A percentile compares a stretch with the other conserved stretches of the same genome.
Conservation (phyloP, 2,113 vertebrate genomes). For the Corapipo altera region DNA sequence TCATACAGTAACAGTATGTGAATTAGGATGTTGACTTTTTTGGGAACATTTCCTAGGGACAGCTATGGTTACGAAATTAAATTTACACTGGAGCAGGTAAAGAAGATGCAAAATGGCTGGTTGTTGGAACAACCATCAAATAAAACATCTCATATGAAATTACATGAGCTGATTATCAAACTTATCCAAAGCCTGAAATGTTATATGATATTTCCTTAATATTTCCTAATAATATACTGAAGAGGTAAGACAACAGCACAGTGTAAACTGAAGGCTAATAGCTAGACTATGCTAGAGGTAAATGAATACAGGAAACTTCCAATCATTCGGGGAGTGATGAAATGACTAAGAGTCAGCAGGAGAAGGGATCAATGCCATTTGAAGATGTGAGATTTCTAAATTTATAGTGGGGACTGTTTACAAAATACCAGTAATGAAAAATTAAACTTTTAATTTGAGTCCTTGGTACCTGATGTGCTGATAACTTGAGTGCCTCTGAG, state of each 20-base stretch:
- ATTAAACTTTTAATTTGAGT: not conserved
- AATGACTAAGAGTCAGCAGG: not conserved
- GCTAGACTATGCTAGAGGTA: not conserved
- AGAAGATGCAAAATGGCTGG: fast-evolving
- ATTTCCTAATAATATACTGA: not conserved
- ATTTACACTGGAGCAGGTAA: not conserved
- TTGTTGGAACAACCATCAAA: not conserved
- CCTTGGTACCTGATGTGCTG: not conserved
- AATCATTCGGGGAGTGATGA: not conserved
- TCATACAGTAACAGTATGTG: not conserved
- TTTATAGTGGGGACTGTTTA: not conserved
- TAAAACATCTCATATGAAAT: not conserved
- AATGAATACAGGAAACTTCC: not conserved
- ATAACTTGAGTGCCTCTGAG: not conserved
- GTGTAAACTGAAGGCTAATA: not conserved
- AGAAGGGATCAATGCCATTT: not conserved
- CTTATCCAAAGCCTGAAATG: not conserved
- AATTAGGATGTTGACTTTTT: not conserved
- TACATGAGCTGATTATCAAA: not conserved
- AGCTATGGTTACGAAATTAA: not conserved
- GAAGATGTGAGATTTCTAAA: not conserved
- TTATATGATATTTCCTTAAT: not conserved
- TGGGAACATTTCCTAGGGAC: not conserved
- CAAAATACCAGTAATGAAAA: not conserved
- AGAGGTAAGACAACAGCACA: not conserved